A percentile compares a stretch with the other conserved stretches of the same genome.
Evolutionary conservation across 2,888 invertebrate genomes (phyloP).

Genomic region (Drosophila koepferae): DNA sequence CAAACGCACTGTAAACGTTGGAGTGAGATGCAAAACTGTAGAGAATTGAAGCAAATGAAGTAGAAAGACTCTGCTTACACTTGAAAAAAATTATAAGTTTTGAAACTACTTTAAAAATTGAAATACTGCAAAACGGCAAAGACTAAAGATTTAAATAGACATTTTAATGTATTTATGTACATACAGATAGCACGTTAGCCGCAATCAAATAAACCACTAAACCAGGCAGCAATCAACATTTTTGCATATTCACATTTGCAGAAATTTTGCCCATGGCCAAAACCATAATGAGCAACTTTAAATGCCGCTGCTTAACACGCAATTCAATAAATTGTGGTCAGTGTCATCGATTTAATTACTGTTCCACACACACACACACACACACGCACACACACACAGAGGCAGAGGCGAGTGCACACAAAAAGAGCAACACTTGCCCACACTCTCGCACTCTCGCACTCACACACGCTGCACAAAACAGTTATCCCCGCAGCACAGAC

Average conservation of each 20-base stretch:
- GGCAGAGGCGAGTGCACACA: neutral
- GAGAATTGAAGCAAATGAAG: neutral
- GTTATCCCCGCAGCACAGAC: neutral
- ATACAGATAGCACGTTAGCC: neutral
- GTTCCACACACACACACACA: slow-evolving; percentile 7
- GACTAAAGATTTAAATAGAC: neutral
- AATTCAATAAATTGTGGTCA: slow-evolving; percentile 72
- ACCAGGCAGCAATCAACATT: slow-evolving; percentile 28
- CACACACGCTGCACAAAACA: neutral
- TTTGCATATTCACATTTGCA: slow-evolving; percentile 11
- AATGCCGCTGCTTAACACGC: slow-evolving; percentile 52
- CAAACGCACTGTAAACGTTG: no score
- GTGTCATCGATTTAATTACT: slow-evolving; percentile 57
- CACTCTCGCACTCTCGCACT: neutral
- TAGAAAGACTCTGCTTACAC: neutral
- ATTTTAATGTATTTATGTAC: neutral
- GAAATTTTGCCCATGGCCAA: slow-evolving; percentile 8
- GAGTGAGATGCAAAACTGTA: neutral
- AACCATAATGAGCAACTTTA: slow-evolving; percentile 43
- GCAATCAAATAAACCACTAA: slow-evolving; percentile 22
- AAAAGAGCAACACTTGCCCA: slow-evolving; percentile 7
- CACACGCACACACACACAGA: neutral
- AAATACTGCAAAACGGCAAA: neutral
- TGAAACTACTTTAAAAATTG: neutral
- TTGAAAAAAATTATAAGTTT: neutral